These are phyloP conservation scores for Momotus momota DNA, from an alignment of 2,797 vertebrate species.

Conservation along the genomic window DNA sequence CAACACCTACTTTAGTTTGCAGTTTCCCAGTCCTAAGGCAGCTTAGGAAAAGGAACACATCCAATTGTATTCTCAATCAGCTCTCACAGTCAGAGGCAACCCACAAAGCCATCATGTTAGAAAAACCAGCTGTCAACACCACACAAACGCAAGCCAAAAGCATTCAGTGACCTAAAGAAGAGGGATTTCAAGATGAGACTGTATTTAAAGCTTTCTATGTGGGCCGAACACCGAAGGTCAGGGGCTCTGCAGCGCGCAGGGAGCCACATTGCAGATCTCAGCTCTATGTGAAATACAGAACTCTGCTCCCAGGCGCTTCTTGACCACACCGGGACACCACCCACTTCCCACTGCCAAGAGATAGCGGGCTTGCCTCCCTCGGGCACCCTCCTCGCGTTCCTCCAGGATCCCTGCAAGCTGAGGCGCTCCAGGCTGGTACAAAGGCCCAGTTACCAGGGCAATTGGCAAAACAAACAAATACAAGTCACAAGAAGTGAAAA, in stretches of 20 bases:
- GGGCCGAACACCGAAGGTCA: background rate
- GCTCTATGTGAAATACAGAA: rapidly evolving
- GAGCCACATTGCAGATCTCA: background rate
- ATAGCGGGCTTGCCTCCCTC: background rate
- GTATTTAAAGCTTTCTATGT: background rate
- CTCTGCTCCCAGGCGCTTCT: background rate
- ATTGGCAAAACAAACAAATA: constrained; percentile 13
- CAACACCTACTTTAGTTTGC: background rate
- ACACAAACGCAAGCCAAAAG: background rate
- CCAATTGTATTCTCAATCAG: constrained; percentile 10
- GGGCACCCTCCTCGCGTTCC: background rate
- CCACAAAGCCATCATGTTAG: background rate
- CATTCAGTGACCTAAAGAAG: constrained; percentile 4
- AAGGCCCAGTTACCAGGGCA: constrained; percentile 8
- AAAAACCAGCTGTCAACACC: constrained; percentile 11
- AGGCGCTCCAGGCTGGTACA: background rate
- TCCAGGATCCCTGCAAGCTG: background rate
- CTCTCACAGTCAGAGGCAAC: constrained; percentile 12
- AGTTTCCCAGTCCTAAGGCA: background rate
- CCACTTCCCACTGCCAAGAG: background rate
- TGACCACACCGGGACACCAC: background rate
- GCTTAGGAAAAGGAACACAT: background rate
- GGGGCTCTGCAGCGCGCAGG: background rate
- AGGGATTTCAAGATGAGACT: background rate
- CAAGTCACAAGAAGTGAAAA: background rate